Conservation (phyloP, 2,113 vertebrate species). For the Pseudolaguvia tuberculata region DNA sequence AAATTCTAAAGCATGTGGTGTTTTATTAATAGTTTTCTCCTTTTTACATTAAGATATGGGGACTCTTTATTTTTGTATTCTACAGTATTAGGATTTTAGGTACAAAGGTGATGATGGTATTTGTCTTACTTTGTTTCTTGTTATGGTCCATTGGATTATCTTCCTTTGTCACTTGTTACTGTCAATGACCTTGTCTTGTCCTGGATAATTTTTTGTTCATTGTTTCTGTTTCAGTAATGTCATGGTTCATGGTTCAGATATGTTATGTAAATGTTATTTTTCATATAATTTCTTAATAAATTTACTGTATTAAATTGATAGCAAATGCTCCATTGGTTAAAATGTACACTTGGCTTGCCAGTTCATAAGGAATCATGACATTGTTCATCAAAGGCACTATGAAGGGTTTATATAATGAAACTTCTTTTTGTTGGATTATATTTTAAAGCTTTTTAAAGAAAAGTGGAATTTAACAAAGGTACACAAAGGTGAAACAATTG, state of each 20-base stretch:
- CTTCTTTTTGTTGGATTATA: not conserved
- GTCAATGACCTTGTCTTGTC: too few species aligned
- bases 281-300: too few species aligned
- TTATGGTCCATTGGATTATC: too few species aligned
- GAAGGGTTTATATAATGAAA: not conserved
- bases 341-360: not conserved
- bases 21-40: slow-evolving; percentile 1
- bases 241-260: too few species aligned
- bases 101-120: not conserved
- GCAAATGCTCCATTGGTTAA: not conserved
- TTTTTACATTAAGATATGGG: not conserved
- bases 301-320: not conserved
- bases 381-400: too few species aligned
- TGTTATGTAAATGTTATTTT: too few species aligned
- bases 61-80: not conserved
- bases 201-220: too few species aligned
- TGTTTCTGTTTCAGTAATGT: too few species aligned
- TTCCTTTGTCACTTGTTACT: too few species aligned
- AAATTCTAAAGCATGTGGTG: not conserved
- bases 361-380: not conserved
- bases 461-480: not conserved
- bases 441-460: not conserved
- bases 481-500: not conserved
- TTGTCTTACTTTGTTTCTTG: too few species aligned
- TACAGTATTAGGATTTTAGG: not conserved